Conservation (phyloP, 2,888 invertebrate species). For the Noctua fimbriata region DNA sequence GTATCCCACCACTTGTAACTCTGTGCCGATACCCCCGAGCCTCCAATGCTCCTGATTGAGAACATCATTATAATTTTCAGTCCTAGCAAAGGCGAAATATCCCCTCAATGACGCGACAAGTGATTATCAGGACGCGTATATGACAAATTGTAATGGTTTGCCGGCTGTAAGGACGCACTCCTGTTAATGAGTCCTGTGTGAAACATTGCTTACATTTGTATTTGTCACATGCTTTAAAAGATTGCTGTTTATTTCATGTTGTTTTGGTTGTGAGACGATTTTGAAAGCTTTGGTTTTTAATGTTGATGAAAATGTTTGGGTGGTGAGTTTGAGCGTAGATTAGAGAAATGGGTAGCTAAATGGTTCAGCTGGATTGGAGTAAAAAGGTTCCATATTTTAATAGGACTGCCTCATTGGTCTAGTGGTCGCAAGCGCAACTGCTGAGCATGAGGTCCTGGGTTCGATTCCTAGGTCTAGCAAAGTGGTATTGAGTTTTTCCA, state of each 20-base stretch:
- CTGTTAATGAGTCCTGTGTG: slow-evolving; percentile 39
- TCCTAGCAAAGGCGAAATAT: neutral
- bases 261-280: neutral
- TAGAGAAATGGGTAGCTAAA: neutral
- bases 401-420: neutral
- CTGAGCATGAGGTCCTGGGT: too few species aligned
- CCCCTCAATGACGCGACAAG: neutral
- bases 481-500: too few species aligned
- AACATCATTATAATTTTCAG: neutral
- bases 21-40: neutral
- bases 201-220: slow-evolving; percentile 46
- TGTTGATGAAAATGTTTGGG: neutral
- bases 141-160: slow-evolving; percentile 38
- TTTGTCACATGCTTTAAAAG: slow-evolving; percentile 28
- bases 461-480: too few species aligned
- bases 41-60: neutral
- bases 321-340: neutral
- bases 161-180: slow-evolving; percentile 35
- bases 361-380: neutral
- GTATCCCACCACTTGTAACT: neutral
- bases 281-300: slow-evolving; percentile 13
- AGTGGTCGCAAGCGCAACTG: too few species aligned
- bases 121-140: slow-evolving; percentile 25
- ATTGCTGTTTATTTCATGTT: slow-evolving; percentile 44
- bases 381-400: neutral